Percentiles rank a stretch among this genome's conserved stretches.
These are phyloP conservation scores for Squalus acanthias DNA, from an alignment of 2,797 vertebrate species.

Conservation along the genomic window DNA sequence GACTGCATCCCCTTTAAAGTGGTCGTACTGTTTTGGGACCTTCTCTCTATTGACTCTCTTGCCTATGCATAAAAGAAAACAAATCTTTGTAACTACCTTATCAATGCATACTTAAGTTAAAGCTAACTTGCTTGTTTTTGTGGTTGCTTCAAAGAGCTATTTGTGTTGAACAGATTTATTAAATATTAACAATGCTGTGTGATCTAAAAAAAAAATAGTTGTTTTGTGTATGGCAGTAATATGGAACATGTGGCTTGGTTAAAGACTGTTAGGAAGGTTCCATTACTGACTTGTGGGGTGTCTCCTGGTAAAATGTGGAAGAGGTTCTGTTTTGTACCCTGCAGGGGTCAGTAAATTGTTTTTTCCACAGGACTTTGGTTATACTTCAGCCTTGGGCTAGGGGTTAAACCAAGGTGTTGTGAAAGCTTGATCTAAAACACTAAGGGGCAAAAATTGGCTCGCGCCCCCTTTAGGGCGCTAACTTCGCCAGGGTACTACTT, in stretches of 20 bases:
- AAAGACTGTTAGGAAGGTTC: conserved; percentile 32
- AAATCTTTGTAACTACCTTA: not conserved
- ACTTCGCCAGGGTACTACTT: too few relatives aligned
- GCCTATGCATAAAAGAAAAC: not conserved
- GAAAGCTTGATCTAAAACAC: not conserved
- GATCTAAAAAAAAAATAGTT: not conserved
- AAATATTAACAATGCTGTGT: not conserved
- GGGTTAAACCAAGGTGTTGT: not conserved
- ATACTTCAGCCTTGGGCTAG: not conserved
- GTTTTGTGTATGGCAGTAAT: not conserved
- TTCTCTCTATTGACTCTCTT: not conserved
- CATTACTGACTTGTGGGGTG: conserved; percentile 6
- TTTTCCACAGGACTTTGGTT: not conserved
- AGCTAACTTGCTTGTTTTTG: not conserved
- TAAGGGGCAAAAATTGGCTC: not conserved
- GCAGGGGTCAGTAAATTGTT: not conserved
- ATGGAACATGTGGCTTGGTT: not conserved
- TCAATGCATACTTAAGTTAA: not conserved
- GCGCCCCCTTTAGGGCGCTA: too few relatives aligned
- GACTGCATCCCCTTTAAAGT: not conserved
- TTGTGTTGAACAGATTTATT: not conserved
- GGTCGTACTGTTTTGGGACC: not conserved
- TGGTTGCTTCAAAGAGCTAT: not conserved
- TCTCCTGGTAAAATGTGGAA: not conserved
- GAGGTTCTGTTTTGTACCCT: conserved; percentile 31